Percentiles rank a stretch among this genome's conserved stretches.
phyloP scores from a whole-genome alignment of 2,888 invertebrate genomes.

The Drosophila heteroneura region DNA sequence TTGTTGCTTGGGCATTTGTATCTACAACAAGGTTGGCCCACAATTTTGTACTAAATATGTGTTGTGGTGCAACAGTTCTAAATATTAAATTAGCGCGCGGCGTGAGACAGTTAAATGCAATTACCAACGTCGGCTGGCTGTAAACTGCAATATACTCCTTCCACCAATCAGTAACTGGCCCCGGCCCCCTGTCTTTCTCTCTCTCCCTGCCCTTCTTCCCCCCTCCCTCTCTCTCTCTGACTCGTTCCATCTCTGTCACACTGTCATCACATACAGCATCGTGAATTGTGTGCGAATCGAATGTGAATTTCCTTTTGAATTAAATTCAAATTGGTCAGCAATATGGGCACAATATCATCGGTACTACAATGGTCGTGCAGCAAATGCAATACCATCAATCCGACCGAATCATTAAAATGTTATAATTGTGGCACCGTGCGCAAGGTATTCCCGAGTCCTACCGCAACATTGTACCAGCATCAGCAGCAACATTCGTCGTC shows the following conservation, averaged over 20 bases:
- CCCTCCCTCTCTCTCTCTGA: background rate
- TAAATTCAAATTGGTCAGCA: constrained; percentile 34
- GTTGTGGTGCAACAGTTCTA: constrained; percentile 74
- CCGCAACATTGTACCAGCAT: constrained; percentile 65
- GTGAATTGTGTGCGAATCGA: constrained; percentile 49
- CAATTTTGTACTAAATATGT: constrained; percentile 62
- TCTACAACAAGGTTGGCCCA: constrained; percentile 66
- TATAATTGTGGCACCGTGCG: constrained; percentile 92
- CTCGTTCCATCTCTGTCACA: constrained; percentile 15
- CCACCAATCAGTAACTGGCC: constrained; percentile 37
- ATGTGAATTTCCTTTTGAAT: constrained; percentile 50
- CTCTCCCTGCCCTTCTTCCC: background rate
- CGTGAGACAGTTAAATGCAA: constrained; percentile 58
- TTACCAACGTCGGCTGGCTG: constrained; percentile 45
- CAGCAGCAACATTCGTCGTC: constrained; percentile 53
- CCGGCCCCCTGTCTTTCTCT: constrained; percentile 14
- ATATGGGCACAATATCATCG: constrained; percentile 96
- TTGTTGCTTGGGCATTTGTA: constrained; percentile 64
- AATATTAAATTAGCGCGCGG: constrained; percentile 59
- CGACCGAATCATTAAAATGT: constrained; percentile 93
- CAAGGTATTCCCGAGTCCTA: constrained; percentile 84
- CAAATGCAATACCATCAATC: constrained; percentile 94
- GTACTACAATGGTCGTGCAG: constrained; percentile 97
- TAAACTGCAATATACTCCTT: constrained; percentile 33
- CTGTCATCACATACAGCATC: constrained; percentile 36